A percentile compares a stretch with the other conserved stretches of the same genome.
Evolutionary conservation across 2,797 vertebrate species (phyloP).

Genomic region (Pseudocheirus occidentalis): DNA sequence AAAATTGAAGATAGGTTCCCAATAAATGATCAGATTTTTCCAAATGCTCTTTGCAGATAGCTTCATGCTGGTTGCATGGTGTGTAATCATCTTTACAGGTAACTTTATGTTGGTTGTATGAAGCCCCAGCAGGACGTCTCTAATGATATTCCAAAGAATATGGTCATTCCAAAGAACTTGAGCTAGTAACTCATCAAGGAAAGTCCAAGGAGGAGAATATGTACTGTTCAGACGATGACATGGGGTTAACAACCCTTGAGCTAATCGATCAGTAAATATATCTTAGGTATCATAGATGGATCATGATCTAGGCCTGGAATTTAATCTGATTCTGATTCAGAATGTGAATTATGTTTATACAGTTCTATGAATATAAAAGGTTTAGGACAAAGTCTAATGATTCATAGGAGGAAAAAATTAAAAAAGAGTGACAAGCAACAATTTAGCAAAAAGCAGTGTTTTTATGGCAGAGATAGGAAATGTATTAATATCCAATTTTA

Average conservation of each 20-base stretch:
- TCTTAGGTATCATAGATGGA: background rate
- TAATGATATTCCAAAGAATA: background rate
- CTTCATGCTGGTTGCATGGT: background rate
- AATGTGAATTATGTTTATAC: background rate
- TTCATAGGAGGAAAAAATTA: background rate
- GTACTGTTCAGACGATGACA: background rate
- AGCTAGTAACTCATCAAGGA: background rate
- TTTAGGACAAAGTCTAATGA: background rate
- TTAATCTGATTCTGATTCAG: background rate
- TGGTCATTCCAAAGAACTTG: background rate
- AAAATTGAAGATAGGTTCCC: background rate
- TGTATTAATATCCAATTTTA: background rate
- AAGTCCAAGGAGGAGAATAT: background rate
- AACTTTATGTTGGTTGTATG: background rate
- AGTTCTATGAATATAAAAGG: background rate
- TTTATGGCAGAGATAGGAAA: background rate
- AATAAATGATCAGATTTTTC: background rate
- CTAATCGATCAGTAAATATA: background rate
- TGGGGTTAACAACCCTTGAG: background rate
- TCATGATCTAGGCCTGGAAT: background rate
- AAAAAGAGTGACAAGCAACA: background rate
- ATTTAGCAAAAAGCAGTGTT: background rate
- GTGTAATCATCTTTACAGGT: background rate
- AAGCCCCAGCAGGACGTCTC: background rate
- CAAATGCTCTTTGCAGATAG: background rate